Base-by-base conservation (phyloP, 2,888 invertebrate species). In the Gymnoscelis rufifasciata region DNA sequence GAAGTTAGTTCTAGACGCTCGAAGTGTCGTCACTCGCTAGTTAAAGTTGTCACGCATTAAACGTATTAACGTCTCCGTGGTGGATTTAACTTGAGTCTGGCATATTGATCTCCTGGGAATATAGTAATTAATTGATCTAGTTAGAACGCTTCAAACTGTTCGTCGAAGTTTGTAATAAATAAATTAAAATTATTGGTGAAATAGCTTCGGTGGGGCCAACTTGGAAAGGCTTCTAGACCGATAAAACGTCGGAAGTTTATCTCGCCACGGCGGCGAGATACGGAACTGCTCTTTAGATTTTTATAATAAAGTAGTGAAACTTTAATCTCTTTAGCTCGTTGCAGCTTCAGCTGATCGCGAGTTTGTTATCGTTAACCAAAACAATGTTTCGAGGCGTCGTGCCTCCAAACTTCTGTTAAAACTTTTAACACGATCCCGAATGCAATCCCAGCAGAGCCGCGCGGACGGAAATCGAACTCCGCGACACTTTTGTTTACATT, bases 341-440 rank as follows among this genome's bases (percentile, higher is more conserved):
- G 31, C 36, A 40, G 41, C 54, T 62, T 58, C 54, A 60, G 59
- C 64, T 65, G 69, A 73, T 69, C 70, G 35, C 19, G 56, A 68
- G 63, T 66, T 67, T 64, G 68, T 68, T 72, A 64, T 67, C 64
- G 60, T 68, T 64, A 67, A 64, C 64, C 60, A 59, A 71, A 75
- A 72, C 74, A 74, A 63, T 68, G 68, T 68, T 72, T 65, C 61
- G 71, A 71, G 65, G 64, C 60, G 35, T 7, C 19, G 55, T 55
- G 59, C 64, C 66, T 57, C 45, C 64, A 58, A 75, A 76, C 68
- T 72, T 69, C 64, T 65, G 62, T 69, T 68, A 66, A 77, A 81
- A 82, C 78, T 83, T 81, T 77, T 76, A 78, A 78, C 69, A 67
- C 71, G 71, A 78, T 81, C 77, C 62, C 66, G 52, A 73, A 78